Evolutionary conservation across 2,113 vertebrate genomes (phyloP).

Genomic region (Zosterops borbonicus): DNA sequence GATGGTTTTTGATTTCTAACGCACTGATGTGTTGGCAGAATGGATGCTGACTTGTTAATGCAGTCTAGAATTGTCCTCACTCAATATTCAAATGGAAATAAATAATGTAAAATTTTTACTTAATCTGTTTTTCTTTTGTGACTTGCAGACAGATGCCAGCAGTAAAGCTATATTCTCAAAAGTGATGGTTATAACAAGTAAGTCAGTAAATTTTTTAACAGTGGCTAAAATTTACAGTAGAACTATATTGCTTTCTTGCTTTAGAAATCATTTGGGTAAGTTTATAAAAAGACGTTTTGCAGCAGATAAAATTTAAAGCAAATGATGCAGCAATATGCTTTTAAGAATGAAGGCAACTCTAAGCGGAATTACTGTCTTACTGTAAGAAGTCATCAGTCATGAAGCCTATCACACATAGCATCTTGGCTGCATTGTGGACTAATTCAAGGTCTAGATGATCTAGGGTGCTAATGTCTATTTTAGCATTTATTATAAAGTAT

Average conservation of each 20-base stretch:
- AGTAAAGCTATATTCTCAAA: constrained; percentile 97
- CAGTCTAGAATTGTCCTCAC: neutral
- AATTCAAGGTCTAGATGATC: neutral
- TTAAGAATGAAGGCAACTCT: neutral
- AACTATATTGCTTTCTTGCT: neutral
- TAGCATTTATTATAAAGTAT: neutral
- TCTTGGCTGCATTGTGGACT: neutral
- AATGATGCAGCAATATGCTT: neutral
- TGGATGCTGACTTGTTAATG: neutral
- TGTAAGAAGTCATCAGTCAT: neutral
- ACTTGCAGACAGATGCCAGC: constrained; percentile 89
- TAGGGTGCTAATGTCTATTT: neutral
- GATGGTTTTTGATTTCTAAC: neutral
- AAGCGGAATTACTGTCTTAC: neutral
- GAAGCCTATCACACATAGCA: neutral
- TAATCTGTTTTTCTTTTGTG: constrained; percentile 48
- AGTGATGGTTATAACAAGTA: constrained; percentile 99
- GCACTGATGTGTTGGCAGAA: neutral
- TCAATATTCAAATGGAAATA: neutral
- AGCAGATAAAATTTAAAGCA: neutral
- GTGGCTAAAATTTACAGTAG: neutral
- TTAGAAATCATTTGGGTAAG: neutral
- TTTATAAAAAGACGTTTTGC: neutral
- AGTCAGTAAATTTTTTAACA: constrained; percentile 57
- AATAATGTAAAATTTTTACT: neutral